Evolutionary conservation across 2,888 invertebrate species (phyloP).

Genomic region (Acanthosepion lycidas): DNA sequence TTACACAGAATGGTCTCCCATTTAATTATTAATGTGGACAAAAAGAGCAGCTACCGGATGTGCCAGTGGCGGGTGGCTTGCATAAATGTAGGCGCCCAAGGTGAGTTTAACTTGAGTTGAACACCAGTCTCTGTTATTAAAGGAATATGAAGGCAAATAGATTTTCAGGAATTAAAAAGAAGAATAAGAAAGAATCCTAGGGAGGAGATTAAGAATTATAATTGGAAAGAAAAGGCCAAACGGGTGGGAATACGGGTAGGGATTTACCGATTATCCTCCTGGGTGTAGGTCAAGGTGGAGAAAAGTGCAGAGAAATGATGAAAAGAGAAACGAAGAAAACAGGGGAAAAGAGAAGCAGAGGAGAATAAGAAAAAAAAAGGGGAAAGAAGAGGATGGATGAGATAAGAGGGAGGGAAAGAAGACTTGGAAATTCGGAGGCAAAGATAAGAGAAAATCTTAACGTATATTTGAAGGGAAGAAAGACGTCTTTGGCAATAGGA

Average conservation of each 20-base stretch:
- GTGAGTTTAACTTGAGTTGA: background rate
- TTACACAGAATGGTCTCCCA: background rate
- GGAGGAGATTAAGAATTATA: background rate
- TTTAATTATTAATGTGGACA: background rate
- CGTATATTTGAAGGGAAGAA: too few species aligned
- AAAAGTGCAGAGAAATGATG: background rate
- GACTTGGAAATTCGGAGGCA: too few species aligned
- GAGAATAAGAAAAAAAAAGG: background rate
- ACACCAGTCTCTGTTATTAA: background rate
- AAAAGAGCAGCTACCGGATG: background rate
- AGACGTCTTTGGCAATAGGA: too few species aligned
- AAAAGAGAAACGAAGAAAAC: background rate
- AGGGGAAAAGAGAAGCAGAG: background rate
- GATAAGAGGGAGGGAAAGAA: background rate
- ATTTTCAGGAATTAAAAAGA: background rate
- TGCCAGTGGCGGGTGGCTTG: background rate
- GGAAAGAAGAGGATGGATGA: background rate
- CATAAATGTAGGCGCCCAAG: background rate
- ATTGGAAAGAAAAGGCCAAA: background rate
- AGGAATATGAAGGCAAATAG: conserved; percentile 20
- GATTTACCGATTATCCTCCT: background rate
- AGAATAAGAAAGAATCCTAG: background rate
- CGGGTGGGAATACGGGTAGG: background rate
- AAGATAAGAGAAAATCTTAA: too few species aligned
- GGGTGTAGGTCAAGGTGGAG: background rate